phyloP scores from a whole-genome alignment of 2,797 vertebrate genomes.

The Mus minutoides region DNA sequence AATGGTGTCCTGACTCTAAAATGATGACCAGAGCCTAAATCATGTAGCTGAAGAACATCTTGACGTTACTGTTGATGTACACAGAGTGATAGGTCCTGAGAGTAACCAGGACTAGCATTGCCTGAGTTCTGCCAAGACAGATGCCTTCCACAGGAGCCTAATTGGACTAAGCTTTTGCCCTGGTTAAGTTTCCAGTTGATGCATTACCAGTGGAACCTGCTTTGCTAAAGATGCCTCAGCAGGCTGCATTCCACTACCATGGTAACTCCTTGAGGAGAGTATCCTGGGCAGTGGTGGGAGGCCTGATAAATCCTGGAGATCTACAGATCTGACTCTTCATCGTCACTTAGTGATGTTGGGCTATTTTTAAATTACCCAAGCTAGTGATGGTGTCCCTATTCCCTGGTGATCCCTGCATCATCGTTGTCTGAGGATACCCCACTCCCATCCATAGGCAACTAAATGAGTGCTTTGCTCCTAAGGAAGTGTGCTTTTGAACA shows the following conservation, averaged over 20 bases:
- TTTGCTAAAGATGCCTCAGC: slow-evolving; percentile 87
- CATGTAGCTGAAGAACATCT: neutral
- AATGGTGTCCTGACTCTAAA: neutral
- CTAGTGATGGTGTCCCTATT: neutral
- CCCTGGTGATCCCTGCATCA: slow-evolving; percentile 46
- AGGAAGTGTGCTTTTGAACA: neutral
- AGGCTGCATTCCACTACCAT: slow-evolving; percentile 84
- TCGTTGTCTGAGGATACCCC: slow-evolving; percentile 23
- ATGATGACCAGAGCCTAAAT: slow-evolving; percentile 72
- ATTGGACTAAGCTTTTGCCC: slow-evolving; percentile 84
- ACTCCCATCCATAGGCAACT: slow-evolving; percentile 58
- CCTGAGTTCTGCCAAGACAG: slow-evolving; percentile 67
- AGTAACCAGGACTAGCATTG: slow-evolving; percentile 75
- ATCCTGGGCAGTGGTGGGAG: neutral
- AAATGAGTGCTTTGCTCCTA: neutral
- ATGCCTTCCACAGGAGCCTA: slow-evolving; percentile 70
- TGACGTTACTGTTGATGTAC: slow-evolving; percentile 57
- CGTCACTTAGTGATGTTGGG: too few relatives aligned
- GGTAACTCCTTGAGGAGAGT: slow-evolving; percentile 20
- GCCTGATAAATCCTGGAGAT: neutral
- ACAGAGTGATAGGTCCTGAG: slow-evolving; percentile 23
- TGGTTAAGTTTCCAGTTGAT: slow-evolving; percentile 85
- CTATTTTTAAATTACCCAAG: neutral
- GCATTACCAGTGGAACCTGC: slow-evolving; percentile 84
- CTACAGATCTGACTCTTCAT: neutral